Evolutionary conservation across 2,888 invertebrate genomes (phyloP).

Genomic region (Sinopyrophorus schimmeli): DNA sequence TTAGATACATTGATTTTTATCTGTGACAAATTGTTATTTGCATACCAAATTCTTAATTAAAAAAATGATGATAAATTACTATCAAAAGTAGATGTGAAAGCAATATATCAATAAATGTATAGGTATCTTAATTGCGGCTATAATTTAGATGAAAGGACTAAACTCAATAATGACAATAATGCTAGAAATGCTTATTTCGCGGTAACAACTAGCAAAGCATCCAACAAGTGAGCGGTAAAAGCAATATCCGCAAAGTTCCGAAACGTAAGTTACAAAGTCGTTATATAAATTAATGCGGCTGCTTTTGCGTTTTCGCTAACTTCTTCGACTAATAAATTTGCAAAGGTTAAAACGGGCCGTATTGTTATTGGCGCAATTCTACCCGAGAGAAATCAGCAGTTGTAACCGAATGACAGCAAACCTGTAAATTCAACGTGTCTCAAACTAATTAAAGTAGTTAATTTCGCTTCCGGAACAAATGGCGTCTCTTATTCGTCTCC

Average conservation of each 20-base stretch:
- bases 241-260: slow-evolving; percentile 36
- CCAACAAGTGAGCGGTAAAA: slow-evolving; percentile 35
- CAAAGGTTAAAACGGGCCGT: slow-evolving; percentile 46
- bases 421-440: slow-evolving; percentile 57
- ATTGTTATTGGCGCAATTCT: slow-evolving; percentile 50
- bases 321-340: slow-evolving; percentile 44
- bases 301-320: slow-evolving; percentile 39
- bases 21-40: no score
- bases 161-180: slow-evolving; percentile 26
- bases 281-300: slow-evolving; percentile 40
- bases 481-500: slow-evolving; percentile 53
- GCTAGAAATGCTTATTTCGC: slow-evolving; percentile 23
- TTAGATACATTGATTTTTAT: no score
- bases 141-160: no score
- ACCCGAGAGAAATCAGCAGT: slow-evolving; percentile 47
- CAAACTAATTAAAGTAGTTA: slow-evolving; percentile 58
- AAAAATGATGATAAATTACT: no score
- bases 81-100: no score
- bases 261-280: slow-evolving; percentile 38
- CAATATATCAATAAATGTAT: no score
- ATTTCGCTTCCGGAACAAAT: slow-evolving; percentile 56
- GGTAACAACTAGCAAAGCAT: slow-evolving; percentile 30
- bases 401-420: slow-evolving; percentile 49
- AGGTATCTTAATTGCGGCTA: no score
- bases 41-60: no score